These are phyloP conservation scores for Oscheius sp. DNA, from an alignment of 2,888 invertebrate genomes.

Conservation along the genomic window DNA sequence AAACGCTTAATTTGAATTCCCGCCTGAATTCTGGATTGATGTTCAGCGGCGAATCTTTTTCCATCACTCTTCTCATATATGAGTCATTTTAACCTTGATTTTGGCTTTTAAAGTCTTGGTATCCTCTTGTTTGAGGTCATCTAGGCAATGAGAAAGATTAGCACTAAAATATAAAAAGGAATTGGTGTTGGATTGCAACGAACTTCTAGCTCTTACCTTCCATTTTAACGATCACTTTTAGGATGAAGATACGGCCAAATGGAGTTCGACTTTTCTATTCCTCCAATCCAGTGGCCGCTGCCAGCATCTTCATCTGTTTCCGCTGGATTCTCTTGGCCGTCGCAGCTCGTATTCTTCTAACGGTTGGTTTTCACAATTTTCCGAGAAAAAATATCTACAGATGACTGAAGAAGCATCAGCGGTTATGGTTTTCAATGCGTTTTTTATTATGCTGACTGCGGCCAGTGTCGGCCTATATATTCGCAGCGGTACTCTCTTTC, in stretches of 20 bases:
- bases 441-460: background rate
- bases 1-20: too few relatives aligned
- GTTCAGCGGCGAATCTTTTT: too few relatives aligned
- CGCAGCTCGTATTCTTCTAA: background rate
- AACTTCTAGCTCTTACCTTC: too few relatives aligned
- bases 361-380: background rate
- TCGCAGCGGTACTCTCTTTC: background rate
- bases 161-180: too few relatives aligned
- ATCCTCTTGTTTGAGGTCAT: too few relatives aligned
- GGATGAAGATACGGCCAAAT: background rate
- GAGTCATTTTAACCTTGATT: too few relatives aligned
- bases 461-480: background rate
- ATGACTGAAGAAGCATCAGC: background rate
- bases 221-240: background rate
- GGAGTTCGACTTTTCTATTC: conserved; percentile 1
- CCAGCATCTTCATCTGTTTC: background rate
- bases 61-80: too few relatives aligned
- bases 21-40: too few relatives aligned
- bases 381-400: background rate
- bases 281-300: background rate
- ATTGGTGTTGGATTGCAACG: too few relatives aligned
- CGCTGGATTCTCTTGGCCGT: conserved; percentile 1
- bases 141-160: too few relatives aligned
- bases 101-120: too few relatives aligned
- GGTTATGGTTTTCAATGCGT: background rate